These are phyloP conservation scores for Pristionchus pacificus DNA, from an alignment of 1,140 invertebrate genomes.

Conservation along the genomic window DNA sequence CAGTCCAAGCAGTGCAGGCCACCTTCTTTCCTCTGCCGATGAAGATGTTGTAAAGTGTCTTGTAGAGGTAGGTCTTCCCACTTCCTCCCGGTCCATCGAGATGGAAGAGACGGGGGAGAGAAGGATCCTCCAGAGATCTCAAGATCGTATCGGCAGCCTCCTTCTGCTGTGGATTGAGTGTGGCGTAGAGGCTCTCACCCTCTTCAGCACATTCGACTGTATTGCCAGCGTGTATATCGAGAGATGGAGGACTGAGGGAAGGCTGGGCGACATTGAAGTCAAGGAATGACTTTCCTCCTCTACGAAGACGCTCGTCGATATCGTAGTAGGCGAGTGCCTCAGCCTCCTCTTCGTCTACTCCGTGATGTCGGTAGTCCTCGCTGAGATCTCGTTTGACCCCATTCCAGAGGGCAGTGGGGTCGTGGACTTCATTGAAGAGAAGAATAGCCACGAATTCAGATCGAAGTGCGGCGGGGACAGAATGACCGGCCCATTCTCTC, in stretches of 20 bases:
- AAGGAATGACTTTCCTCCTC: too few relatives aligned
- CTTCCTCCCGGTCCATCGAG: not conserved
- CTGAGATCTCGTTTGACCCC: not conserved
- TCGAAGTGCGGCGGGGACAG: constrained; percentile 3
- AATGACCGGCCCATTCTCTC: not conserved
- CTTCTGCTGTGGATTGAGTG: too few relatives aligned
- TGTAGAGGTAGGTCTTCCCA: not conserved
- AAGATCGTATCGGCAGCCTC: too few relatives aligned
- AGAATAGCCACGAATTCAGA: not conserved
- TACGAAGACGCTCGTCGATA: not conserved
- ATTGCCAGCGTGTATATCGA: too few relatives aligned
- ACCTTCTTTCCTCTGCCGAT: not conserved
- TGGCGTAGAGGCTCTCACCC: too few relatives aligned
- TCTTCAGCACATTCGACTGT: too few relatives aligned
- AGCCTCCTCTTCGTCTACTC: constrained; percentile 1
- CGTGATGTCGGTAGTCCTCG: constrained; percentile 5
- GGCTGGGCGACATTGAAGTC: too few relatives aligned
- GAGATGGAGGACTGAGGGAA: too few relatives aligned
- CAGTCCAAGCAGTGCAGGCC: not conserved
- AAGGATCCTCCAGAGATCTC: too few relatives aligned
- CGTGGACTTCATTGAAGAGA: constrained; percentile 2
- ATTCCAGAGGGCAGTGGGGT: constrained; percentile 6
- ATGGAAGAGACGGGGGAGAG: too few relatives aligned
- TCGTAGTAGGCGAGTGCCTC: constrained; percentile 15
- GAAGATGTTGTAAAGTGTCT: not conserved